A percentile compares a stretch with the other conserved stretches of the same genome.
Evolutionary conservation across 2,888 invertebrate species (phyloP).

Genomic region (Nephrocerus scutellatus): DNA sequence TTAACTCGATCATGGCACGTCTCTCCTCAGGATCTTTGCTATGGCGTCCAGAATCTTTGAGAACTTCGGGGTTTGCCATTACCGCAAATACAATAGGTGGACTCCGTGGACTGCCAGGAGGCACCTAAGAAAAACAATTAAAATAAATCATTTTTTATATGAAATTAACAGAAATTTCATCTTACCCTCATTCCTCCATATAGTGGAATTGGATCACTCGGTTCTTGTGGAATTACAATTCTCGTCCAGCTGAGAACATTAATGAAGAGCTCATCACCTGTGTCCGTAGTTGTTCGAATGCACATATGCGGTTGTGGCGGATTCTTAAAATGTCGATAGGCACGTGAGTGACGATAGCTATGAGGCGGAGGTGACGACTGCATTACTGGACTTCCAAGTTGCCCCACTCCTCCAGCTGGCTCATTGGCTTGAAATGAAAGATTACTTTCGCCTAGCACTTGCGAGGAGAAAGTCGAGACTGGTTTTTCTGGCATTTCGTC

Average conservation of each 20-base stretch:
- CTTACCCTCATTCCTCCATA: constrained; percentile 66
- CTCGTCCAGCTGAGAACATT: constrained; percentile 70
- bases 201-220: constrained; percentile 60
- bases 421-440: too few relatives aligned
- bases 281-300: constrained; percentile 54
- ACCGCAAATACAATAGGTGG: constrained; percentile 63
- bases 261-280: constrained; percentile 53
- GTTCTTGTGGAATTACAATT: constrained; percentile 60
- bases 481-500: too few relatives aligned
- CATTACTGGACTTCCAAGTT: constrained; percentile 26
- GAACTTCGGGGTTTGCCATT: constrained; percentile 65
- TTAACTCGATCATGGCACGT: constrained; percentile 59
- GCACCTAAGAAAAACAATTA: constrained; percentile 46
- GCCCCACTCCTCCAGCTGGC: neutral
- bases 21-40: constrained; percentile 59
- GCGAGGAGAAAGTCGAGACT: too few relatives aligned
- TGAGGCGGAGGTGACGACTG: constrained; percentile 51
- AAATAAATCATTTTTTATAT: constrained; percentile 1
- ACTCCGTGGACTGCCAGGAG: constrained; percentile 56
- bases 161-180: constrained; percentile 8
- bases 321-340: constrained; percentile 63
- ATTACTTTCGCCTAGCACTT: too few relatives aligned
- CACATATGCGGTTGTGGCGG: constrained; percentile 73
- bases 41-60: constrained; percentile 62
- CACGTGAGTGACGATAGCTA: constrained; percentile 55